These are phyloP conservation scores for Otocyon megalotis DNA, from an alignment of 2,113 vertebrate genomes.

Conservation along the genomic window DNA sequence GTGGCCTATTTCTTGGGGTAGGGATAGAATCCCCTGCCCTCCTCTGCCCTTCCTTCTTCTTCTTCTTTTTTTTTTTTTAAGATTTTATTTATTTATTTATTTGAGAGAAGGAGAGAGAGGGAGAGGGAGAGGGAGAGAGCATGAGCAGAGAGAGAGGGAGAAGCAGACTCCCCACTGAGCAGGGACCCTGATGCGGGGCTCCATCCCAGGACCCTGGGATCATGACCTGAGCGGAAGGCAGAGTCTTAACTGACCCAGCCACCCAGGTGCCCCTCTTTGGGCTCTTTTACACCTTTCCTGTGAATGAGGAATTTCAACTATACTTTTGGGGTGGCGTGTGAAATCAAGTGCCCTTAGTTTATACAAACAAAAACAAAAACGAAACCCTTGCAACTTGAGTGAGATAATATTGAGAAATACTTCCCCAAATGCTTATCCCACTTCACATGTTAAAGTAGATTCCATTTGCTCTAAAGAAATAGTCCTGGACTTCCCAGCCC, in stretches of 20 bases:
- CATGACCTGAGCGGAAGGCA: neutral
- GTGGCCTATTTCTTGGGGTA: neutral
- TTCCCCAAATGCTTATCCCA: neutral
- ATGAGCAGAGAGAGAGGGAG: neutral
- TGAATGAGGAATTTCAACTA: neutral
- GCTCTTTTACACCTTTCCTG: neutral
- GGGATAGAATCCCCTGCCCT: neutral
- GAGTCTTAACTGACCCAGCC: neutral
- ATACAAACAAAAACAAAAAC: neutral
- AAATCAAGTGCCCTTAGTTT: neutral
- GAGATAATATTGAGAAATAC: neutral
- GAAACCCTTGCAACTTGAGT: neutral
- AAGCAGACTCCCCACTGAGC: neutral
- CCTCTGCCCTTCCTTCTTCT: fast-evolving
- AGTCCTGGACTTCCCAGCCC: neutral
- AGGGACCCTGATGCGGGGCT: neutral
- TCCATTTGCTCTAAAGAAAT: neutral
- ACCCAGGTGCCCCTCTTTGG: neutral
- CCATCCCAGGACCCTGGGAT: neutral
- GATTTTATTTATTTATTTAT: neutral
- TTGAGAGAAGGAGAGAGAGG: neutral
- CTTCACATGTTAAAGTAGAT: neutral
- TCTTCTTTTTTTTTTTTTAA: neutral
- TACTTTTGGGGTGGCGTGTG: neutral
- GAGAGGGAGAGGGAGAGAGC: neutral